These are phyloP conservation scores for Schlechtendalia chinensis DNA, from an alignment of 1,140 invertebrate genomes.

Conservation along the genomic window DNA sequence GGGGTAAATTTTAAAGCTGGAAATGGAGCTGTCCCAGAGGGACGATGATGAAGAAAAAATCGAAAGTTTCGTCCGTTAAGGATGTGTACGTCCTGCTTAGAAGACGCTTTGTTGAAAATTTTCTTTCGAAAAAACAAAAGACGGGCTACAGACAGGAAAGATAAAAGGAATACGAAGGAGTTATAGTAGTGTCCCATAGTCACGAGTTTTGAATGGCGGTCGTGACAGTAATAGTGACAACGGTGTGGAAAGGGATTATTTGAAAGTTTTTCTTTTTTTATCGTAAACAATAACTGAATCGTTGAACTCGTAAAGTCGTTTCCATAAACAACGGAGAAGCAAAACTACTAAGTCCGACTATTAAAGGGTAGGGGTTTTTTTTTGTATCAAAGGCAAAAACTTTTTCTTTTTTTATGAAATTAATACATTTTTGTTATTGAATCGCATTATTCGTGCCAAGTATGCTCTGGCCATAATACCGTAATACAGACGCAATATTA, in stretches of 20 bases:
- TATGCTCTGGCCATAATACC: too few species aligned
- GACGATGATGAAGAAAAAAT: background rate
- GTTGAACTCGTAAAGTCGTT: background rate
- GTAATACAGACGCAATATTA: background rate
- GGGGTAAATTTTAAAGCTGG: slow-evolving; percentile 7
- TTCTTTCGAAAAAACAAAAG: background rate
- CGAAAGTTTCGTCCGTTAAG: background rate
- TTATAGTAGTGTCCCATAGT: background rate
- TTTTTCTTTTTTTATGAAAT: too few species aligned
- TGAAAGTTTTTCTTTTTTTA: slow-evolving; percentile 17
- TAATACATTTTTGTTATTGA: too few species aligned
- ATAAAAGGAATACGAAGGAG: background rate
- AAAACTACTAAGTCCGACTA: background rate
- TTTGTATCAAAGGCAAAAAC: too few species aligned
- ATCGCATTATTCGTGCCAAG: too few species aligned
- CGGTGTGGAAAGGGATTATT: background rate
- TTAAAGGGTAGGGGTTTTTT: background rate
- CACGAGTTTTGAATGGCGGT: too few species aligned
- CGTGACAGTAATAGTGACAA: too few species aligned
- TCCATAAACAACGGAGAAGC: background rate
- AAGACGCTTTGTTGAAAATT: background rate
- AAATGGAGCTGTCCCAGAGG: background rate
- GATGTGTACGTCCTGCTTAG: slow-evolving; percentile 19
- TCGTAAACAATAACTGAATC: slow-evolving; percentile 16
- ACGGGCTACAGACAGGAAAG: too few species aligned